phyloP scores from a whole-genome alignment of 2,888 invertebrate species.

The Erebia aethiops region DNA sequence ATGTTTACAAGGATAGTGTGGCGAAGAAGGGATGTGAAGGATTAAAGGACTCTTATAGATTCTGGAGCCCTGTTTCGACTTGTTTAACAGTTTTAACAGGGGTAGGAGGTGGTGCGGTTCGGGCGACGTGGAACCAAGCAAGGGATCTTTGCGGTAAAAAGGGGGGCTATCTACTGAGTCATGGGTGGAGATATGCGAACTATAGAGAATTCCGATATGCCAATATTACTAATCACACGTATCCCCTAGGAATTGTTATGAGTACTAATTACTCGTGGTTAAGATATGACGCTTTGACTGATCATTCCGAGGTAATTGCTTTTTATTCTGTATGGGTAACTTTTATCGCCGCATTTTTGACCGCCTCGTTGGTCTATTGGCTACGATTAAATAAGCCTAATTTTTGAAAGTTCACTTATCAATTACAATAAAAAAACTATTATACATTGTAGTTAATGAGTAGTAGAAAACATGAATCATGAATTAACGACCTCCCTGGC shows the following conservation, averaged over 20 bases:
- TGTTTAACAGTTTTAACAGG: conserved; percentile 59
- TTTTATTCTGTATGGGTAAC: background rate
- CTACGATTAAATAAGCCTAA: no score
- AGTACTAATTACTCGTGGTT: conserved; percentile 48
- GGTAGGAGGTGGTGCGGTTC: conserved; percentile 56
- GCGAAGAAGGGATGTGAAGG: conserved; percentile 56
- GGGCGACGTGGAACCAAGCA: conserved; percentile 71
- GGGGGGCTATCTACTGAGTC: conserved; percentile 61
- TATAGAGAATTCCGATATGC: conserved; percentile 50
- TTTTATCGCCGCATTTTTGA: no score
- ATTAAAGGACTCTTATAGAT: conserved; percentile 51
- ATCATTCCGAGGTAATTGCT: conserved; percentile 49
- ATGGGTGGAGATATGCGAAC: conserved; percentile 73
- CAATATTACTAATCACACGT: conserved; percentile 45
- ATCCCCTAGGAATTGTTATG: conserved; percentile 63
- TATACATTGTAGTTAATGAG: no score
- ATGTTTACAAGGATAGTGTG: conserved; percentile 50
- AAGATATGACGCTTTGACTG: conserved; percentile 52
- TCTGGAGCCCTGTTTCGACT: conserved; percentile 63
- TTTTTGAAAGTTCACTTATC: no score
- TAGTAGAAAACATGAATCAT: no score
- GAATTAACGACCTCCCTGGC: no score
- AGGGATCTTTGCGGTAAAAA: conserved; percentile 57
- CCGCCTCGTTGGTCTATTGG: no score
- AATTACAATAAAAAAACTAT: no score